Evolutionary conservation across 2,797 vertebrate species (phyloP).

Genomic region (Mormyrus proboscirostris): DNA sequence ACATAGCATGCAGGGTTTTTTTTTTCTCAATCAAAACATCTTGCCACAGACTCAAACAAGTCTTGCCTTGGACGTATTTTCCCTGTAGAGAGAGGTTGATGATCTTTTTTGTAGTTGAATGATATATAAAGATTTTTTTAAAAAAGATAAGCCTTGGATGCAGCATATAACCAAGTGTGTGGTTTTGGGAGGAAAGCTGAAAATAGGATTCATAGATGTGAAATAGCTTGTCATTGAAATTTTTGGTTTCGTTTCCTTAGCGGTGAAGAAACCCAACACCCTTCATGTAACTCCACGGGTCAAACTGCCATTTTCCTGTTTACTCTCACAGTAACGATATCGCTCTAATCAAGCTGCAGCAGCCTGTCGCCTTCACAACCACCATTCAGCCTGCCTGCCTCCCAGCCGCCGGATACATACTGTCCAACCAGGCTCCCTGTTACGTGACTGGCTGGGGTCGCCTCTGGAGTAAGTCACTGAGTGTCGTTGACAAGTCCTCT

Average conservation of each 20-base stretch:
- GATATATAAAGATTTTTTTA: not conserved
- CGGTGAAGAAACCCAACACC: not conserved
- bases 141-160: not conserved
- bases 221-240: not conserved
- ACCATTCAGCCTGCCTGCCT: conserved; percentile 67
- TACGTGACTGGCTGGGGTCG: conserved; percentile 85
- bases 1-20: not conserved
- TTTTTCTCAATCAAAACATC: not conserved
- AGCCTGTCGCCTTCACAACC: conserved; percentile 49
- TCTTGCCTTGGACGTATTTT: not conserved
- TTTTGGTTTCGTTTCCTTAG: not conserved
- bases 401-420: conserved; percentile 47
- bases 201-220: not conserved
- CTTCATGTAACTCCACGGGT: not conserved
- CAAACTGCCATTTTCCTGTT: not conserved
- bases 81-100: not conserved
- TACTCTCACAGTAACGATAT: conserved; percentile 36
- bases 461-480: conserved; percentile 60
- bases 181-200: not conserved
- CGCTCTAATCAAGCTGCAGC: conserved; percentile 76
- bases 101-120: not conserved
- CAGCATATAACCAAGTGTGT: not conserved
- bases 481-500: not conserved
- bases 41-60: not conserved
- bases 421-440: conserved; percentile 60